phyloP scores from a whole-genome alignment of 2,113 vertebrate species.

The Ivindomyrus marchei region DNA sequence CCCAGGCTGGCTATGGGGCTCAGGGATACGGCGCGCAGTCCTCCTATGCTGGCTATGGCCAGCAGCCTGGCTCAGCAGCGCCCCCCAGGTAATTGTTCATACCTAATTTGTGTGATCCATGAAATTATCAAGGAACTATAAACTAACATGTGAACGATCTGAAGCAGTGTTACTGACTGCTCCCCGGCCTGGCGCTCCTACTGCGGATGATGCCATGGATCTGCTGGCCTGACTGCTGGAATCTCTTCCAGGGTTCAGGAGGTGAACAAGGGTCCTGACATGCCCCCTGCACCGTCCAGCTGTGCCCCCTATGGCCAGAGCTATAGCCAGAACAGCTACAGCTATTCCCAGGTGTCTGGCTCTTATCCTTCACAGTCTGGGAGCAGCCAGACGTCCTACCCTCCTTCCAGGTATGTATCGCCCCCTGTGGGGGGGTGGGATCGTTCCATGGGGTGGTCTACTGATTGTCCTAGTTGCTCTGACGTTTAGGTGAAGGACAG shows the following conservation, averaged over 20 bases:
- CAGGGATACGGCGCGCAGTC: slow-evolving; percentile 71
- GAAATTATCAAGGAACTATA: not conserved
- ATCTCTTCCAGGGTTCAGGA: slow-evolving; percentile 64
- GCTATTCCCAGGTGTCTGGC: slow-evolving; percentile 71
- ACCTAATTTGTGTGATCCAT: not conserved
- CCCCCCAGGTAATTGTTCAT: slow-evolving; percentile 64
- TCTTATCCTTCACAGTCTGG: slow-evolving; percentile 74
- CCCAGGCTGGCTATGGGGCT: slow-evolving; percentile 61
- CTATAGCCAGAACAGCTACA: slow-evolving; percentile 74
- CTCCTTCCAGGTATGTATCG: slow-evolving; percentile 65
- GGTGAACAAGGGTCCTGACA: slow-evolving; percentile 70
- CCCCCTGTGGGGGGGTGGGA: not conserved
- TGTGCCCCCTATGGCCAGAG: slow-evolving; percentile 65
- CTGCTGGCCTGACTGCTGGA: slow-evolving; percentile 18
- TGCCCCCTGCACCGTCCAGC: slow-evolving; percentile 63
- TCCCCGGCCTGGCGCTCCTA: not conserved
- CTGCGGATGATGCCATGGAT: not conserved
- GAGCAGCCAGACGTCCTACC: slow-evolving; percentile 66
- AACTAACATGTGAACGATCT: not conserved
- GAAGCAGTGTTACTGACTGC: not conserved
- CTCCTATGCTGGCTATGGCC: slow-evolving; percentile 70
- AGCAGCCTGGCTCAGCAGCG: slow-evolving; percentile 57
- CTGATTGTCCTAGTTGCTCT: not conserved
- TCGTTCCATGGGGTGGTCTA: not conserved
- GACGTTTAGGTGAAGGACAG: not conserved